Evolutionary conservation across 2,888 invertebrate genomes (phyloP), one percentile per base, ranked within the genome.

Genomic region (Acanthococcus lagerstroemiae): DNA sequence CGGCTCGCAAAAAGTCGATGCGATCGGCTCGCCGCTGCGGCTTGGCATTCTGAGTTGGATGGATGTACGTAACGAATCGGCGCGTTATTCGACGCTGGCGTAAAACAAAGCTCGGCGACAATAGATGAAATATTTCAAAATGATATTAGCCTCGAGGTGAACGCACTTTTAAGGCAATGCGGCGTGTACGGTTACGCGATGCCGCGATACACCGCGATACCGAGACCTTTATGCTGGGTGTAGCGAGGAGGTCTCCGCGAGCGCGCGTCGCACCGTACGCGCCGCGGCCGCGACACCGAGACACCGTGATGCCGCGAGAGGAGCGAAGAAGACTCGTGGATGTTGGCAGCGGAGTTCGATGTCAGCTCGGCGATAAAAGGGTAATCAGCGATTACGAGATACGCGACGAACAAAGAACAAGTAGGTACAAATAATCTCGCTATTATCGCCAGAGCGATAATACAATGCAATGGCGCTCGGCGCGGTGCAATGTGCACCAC

Each of bases 61-160:
- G n/a, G n/a, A n/a, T n/a, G 24, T 22, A 52, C 52, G 52, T 52
- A 52, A 52, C 52, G 22, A 52, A 24, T 52, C 22, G 15, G 52
- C 52, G 37, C 37, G 37, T 37, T 37, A n/a, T 4, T n/a, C 46
- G 52, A 52, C 52, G 52, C 15, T 24, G 9, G 19, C 24, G 24
- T 37, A 52, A 52, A 55, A 55, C 55, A 55, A 55, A 55, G 55
- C 27, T n/a, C 55, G 9, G n/a, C 27, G 9, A 55, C 55, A 55
- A 55, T 55, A 55, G 55, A 55, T 55, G 21, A 55, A 55, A 55
- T 55, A 55, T 30, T 55, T 55, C n/a, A 25, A 55, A 55, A 55
- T 26, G 55, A 27, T 27, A 55, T 55, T 55, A 25, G 55, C 55
- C 55, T 24, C 27, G 55, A 55, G 55, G 55, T 55, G 55, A 55